A percentile compares a stretch with the other conserved stretches of the same genome.
Conservation (phyloP, 2,888 invertebrate genomes). For the Polydesmus complanatus region DNA sequence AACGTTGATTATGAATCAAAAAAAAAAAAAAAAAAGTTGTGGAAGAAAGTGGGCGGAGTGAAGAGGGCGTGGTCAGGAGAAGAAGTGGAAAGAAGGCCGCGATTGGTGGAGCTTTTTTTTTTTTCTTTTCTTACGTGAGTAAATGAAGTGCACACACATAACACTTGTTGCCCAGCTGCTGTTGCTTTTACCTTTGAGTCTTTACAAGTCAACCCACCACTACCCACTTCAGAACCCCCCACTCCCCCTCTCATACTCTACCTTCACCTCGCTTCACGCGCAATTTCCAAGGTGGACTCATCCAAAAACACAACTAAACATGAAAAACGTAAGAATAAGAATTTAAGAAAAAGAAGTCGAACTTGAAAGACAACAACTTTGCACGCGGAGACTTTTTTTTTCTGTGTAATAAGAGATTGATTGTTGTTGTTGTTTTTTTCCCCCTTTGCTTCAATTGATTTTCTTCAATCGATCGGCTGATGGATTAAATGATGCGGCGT, state of each 20-base stretch:
- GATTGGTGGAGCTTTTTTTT: neutral
- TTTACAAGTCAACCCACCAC: neutral
- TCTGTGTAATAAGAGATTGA: too few species aligned
- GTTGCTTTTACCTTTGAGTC: neutral
- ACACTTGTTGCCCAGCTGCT: neutral
- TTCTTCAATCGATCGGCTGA: too few species aligned
- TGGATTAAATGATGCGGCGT: too few species aligned
- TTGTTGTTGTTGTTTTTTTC: too few species aligned
- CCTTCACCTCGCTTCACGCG: neutral
- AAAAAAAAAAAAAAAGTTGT: too few species aligned
- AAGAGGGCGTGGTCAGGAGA: too few species aligned
- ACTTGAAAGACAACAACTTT: too few species aligned
- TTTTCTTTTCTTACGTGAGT: neutral
- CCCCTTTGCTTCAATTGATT: too few species aligned
- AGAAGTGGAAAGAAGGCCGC: neutral
- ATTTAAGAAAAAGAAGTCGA: too few species aligned
- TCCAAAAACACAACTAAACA: neutral
- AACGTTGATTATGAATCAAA: too few species aligned
- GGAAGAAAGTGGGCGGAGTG: neutral
- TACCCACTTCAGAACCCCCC: neutral
- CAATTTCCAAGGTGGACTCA: neutral
- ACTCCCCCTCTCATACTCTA: neutral
- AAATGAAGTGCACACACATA: neutral
- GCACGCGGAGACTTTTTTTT: too few species aligned
- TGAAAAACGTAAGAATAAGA: neutral